These are phyloP conservation scores for Tympanuchus pallidicinctus DNA, from an alignment of 2,113 vertebrate species.

Conservation along the genomic window DNA sequence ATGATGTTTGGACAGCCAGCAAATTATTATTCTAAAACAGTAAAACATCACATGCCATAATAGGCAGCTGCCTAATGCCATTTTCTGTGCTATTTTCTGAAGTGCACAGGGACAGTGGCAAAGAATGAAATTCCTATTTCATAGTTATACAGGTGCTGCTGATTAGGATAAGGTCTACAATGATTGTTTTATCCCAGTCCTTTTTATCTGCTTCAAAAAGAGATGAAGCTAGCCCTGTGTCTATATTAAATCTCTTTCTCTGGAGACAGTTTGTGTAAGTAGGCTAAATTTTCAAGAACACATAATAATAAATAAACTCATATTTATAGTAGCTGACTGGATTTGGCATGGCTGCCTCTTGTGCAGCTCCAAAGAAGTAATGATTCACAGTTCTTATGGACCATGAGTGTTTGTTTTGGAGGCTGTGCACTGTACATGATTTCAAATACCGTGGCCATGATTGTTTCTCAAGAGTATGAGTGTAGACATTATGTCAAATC, in stretches of 20 bases:
- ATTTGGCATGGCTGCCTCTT: not conserved
- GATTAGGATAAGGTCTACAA: not conserved
- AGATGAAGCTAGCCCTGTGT: not conserved
- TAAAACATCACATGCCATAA: too few species aligned
- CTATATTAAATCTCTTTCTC: conserved; percentile 11
- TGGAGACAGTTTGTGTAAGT: conserved; percentile 15
- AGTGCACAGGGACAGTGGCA: not conserved
- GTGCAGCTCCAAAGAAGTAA: conserved; percentile 4
- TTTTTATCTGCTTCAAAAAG: not conserved
- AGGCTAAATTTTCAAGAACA: not conserved
- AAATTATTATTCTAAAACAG: not conserved
- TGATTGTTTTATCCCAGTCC: not conserved
- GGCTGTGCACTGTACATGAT: conserved; percentile 20
- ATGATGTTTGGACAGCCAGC: not conserved
- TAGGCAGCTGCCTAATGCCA: not conserved
- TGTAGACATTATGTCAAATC: not conserved
- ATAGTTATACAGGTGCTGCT: not conserved
- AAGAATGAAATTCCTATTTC: not conserved
- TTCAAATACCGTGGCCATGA: conserved; percentile 10
- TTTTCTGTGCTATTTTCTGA: not conserved
- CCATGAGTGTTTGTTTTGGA: conserved; percentile 11
- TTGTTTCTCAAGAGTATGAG: conserved; percentile 23
- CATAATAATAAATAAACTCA: not conserved
- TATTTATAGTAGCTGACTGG: conserved; percentile 33
- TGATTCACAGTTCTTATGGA: conserved; percentile 36